phyloP scores from a whole-genome alignment of 2,888 invertebrate genomes.

The Caenorhabditis afra region DNA sequence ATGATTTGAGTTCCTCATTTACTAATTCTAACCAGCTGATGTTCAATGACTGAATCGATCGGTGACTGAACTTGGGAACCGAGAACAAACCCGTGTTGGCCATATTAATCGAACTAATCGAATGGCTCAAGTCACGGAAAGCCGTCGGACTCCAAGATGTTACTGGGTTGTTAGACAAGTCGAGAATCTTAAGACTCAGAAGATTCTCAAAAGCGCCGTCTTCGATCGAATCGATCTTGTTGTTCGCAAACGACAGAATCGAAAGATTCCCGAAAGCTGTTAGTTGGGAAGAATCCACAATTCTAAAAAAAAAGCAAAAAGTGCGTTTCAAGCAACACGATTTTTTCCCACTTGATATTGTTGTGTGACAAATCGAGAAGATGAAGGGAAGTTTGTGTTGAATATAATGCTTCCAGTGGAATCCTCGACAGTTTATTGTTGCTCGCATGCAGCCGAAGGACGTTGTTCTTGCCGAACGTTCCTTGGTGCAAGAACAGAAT shows the following conservation, averaged over 20 bases:
- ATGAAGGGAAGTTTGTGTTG: constrained; percentile 83
- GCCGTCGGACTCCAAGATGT: constrained; percentile 79
- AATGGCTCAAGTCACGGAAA: constrained; percentile 74
- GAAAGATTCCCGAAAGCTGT: constrained; percentile 69
- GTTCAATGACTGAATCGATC: constrained; percentile 72
- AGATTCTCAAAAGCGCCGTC: constrained; percentile 75
- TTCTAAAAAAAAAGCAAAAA: constrained; percentile 49
- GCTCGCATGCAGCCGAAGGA: constrained; percentile 86
- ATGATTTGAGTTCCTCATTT: background rate
- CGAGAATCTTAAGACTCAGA: constrained; percentile 70
- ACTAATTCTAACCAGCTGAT: constrained; percentile 69
- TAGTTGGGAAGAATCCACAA: constrained; percentile 61
- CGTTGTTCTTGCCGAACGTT: constrained; percentile 82
- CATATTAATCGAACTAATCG: constrained; percentile 73
- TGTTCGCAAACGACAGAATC: constrained; percentile 67
- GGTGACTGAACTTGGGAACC: constrained; percentile 73
- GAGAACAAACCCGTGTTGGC: constrained; percentile 79
- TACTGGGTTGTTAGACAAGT: constrained; percentile 78
- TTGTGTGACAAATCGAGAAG: constrained; percentile 90
- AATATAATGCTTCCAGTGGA: constrained; percentile 84
- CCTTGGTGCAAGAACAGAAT: constrained; percentile 65
- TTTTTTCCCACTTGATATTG: constrained; percentile 80
- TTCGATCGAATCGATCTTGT: constrained; percentile 77
- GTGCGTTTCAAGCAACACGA: background rate
- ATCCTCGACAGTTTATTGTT: constrained; percentile 86